Base-by-base conservation (phyloP, 2,113 vertebrate genomes). In the Labeo catla region DNA sequence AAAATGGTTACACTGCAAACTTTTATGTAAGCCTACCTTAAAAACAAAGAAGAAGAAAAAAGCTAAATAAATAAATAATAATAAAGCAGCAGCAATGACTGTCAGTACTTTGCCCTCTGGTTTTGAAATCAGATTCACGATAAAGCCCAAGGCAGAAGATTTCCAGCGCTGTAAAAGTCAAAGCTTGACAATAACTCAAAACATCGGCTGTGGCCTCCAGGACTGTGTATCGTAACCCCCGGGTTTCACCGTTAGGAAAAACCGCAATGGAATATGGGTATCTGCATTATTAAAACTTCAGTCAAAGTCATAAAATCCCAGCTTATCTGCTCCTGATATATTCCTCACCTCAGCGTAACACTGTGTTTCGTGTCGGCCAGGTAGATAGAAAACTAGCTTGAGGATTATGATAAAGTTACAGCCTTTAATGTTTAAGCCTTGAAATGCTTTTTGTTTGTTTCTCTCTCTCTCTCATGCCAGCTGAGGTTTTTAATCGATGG, bases 361-460 rank as follows among this genome's bases (percentile, higher is more conserved):
- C 11, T 73, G 52, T 15, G n/a, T 68, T 54, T 81, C 16, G 74
- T 49, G 68, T 86, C 16, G 8, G 61, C 4, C n/a, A 82, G 68
- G 63, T 74, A 81, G 19, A 86, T 15, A 73, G 39, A 85, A 73
- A 49, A 39, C 34, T 23, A 52, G 59, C 54, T 72, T 43, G 66
- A 72, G 47, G 65, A 54, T 83, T 70, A 83, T 34, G 39, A 81
- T 66, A 65, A 81, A 47, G 45, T 21, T 39, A 47, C 15, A 65
- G 61, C 34, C 80, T 82, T 68, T 82, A 34, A 82, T 68, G 61
- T 52, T 85, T 15, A 79, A 73, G 39, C 21, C 50, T 43, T 79
- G 34, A 70, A 54, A 36, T 47, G 39, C 59, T 70, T 13, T 39
- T 65, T 47, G 23, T 74, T 76, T 84, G 61, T 45, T 63, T 78